Evolutionary conservation across 2,888 invertebrate species (phyloP).

Genomic region (Helleia helle): DNA sequence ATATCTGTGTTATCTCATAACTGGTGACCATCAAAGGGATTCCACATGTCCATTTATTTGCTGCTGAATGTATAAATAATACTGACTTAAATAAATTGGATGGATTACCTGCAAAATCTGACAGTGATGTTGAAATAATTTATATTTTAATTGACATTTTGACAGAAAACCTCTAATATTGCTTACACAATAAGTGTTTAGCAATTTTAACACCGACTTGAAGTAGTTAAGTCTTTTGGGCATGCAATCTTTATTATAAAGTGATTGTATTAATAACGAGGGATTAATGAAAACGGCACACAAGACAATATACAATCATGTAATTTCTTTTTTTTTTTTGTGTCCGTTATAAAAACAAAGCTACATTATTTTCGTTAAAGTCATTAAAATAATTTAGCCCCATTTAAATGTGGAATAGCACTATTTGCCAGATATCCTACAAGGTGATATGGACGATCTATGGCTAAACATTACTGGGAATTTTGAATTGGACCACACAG

Average conservation of each 20-base stretch:
- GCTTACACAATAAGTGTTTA: constrained; percentile 46
- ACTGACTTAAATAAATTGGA: constrained; percentile 39
- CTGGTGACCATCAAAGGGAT: too few species aligned
- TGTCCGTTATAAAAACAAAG: too few species aligned
- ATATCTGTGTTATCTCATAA: too few species aligned
- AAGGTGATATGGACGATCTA: too few species aligned
- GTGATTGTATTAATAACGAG: constrained; percentile 1
- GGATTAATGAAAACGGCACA: too few species aligned
- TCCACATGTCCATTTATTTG: not conserved
- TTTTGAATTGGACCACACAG: too few species aligned
- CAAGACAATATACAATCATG: too few species aligned
- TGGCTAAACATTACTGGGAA: too few species aligned
- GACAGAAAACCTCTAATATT: constrained; percentile 34
- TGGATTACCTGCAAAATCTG: constrained; percentile 28
- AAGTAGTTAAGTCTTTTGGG: constrained; percentile 4
- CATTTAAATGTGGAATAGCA: too few species aligned
- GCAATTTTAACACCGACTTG: not conserved
- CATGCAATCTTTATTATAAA: not conserved
- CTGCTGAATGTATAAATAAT: constrained; percentile 32
- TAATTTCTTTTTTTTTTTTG: not conserved
- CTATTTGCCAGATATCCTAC: too few species aligned
- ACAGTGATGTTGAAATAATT: constrained; percentile 13
- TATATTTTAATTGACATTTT: constrained; percentile 51
- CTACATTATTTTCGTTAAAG: too few species aligned
- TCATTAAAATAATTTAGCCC: too few species aligned